Percentiles rank a stretch among this genome's conserved stretches.
Evolutionary conservation across 2,797 vertebrate genomes (phyloP).

Genomic region (Hephaestus fuliginosus): DNA sequence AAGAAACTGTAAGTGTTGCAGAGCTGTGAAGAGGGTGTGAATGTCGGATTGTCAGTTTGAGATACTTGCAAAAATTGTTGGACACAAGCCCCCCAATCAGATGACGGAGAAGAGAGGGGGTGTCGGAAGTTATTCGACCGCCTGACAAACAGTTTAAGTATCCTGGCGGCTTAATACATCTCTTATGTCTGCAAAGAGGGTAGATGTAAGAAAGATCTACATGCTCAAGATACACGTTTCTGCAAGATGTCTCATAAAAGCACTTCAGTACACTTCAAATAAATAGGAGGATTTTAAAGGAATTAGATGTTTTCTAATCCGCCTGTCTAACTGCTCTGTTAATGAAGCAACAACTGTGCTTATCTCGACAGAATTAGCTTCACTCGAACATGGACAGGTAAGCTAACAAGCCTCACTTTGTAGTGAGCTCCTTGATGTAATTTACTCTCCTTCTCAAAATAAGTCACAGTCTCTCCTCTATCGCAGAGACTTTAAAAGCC

Average conservation of each 20-base stretch:
- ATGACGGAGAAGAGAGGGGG: too few species aligned
- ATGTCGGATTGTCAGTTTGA: too few species aligned
- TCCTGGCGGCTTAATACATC: too few species aligned
- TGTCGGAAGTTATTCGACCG: too few species aligned
- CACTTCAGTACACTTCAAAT: conserved; percentile 7
- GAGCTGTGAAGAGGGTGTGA: too few species aligned
- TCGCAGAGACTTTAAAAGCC: conserved; percentile 67
- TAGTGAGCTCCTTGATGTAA: conserved; percentile 49
- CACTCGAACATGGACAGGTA: conserved; percentile 34
- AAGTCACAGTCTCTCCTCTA: conserved; percentile 55
- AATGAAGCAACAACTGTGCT: conserved; percentile 17
- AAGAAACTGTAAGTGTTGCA: too few species aligned
- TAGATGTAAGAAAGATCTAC: background rate
- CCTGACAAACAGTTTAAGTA: too few species aligned
- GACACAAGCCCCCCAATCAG: too few species aligned
- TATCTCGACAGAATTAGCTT: background rate
- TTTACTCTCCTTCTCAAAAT: conserved; percentile 60
- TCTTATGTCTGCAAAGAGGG: background rate
- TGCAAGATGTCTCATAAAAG: conserved; percentile 6
- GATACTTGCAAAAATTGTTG: too few species aligned
- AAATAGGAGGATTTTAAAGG: conserved; percentile 7
- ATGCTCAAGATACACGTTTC: background rate
- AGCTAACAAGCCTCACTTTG: conserved; percentile 36
- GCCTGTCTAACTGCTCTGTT: background rate
- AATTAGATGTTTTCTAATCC: background rate